Percentiles rank a stretch among this genome's conserved stretches.
Conservation (phyloP, 1,140 invertebrate genomes). For the Ceratitis capitata region DNA sequence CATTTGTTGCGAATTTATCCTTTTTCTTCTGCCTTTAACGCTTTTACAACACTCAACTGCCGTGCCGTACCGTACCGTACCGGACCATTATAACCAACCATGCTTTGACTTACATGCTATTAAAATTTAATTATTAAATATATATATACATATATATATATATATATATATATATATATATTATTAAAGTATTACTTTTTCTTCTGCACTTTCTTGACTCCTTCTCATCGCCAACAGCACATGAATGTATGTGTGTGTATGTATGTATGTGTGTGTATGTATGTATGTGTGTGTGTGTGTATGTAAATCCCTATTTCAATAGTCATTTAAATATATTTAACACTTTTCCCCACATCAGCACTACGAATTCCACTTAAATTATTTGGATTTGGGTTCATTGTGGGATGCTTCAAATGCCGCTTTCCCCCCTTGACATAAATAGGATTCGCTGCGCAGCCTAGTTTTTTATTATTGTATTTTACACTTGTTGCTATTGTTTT, state of each 20-base stretch:
- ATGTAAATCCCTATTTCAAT: too few species aligned
- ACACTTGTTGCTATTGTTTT: background rate
- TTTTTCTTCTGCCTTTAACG: background rate
- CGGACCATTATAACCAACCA: too few species aligned
- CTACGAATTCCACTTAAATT: background rate
- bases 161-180: too few species aligned
- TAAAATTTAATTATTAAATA: slow-evolving; percentile 28
- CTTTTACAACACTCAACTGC: background rate
- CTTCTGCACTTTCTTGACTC: background rate
- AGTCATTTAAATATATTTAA: background rate
- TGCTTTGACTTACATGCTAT: slow-evolving; percentile 23
- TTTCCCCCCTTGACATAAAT: background rate
- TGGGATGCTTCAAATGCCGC: background rate
- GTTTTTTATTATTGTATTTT: background rate
- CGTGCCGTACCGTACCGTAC: too few species aligned
- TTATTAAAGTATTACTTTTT: slow-evolving; percentile 19
- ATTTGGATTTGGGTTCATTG: background rate
- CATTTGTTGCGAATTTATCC: background rate
- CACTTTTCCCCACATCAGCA: background rate
- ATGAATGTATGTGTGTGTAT: background rate
- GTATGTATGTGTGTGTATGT: too few species aligned
- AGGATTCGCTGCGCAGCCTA: background rate
- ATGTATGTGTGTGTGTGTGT: too few species aligned
- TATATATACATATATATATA: too few species aligned
- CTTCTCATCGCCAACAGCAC: too few species aligned